phyloP scores from a whole-genome alignment of 2,797 vertebrate genomes.

The Phoeniculus purpureus region DNA sequence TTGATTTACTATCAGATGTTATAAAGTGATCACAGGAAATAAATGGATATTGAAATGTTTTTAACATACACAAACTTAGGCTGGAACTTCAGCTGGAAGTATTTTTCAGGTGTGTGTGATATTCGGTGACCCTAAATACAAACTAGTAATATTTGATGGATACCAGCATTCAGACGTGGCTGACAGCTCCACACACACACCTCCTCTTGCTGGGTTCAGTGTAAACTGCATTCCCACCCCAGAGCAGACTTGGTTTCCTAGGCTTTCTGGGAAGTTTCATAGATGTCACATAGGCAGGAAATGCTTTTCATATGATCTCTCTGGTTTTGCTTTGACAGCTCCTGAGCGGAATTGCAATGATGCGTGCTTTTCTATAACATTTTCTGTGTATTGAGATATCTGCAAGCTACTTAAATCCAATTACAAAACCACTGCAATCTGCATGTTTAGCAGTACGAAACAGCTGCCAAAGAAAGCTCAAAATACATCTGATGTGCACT shows the following conservation, averaged over 20 bases:
- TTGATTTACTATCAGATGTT: not conserved
- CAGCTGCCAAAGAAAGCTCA: slow-evolving; percentile 44
- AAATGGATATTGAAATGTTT: not conserved
- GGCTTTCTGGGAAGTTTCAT: not conserved
- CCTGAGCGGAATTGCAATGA: not conserved
- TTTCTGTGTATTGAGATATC: slow-evolving; percentile 34
- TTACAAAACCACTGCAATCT: slow-evolving; percentile 35
- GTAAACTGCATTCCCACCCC: not conserved
- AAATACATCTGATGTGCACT: slow-evolving; percentile 17
- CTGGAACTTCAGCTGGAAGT: not conserved
- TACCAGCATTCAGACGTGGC: not conserved
- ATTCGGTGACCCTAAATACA: not conserved
- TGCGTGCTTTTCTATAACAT: not conserved
- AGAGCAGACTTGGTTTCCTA: not conserved
- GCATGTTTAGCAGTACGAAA: slow-evolving; percentile 37
- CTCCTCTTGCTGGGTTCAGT: not conserved
- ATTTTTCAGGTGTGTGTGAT: not conserved
- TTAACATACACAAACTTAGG: not conserved
- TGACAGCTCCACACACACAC: not conserved
- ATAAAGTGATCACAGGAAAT: not conserved
- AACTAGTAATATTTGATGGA: not conserved
- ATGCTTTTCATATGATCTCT: not conserved
- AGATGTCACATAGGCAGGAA: not conserved
- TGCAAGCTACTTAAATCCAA: slow-evolving; percentile 35
- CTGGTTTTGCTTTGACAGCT: not conserved